A percentile compares a stretch with the other conserved stretches of the same genome.
These are phyloP conservation scores for Dermolepida albohirtum DNA, from an alignment of 2,888 invertebrate genomes.

Conservation along the genomic window DNA sequence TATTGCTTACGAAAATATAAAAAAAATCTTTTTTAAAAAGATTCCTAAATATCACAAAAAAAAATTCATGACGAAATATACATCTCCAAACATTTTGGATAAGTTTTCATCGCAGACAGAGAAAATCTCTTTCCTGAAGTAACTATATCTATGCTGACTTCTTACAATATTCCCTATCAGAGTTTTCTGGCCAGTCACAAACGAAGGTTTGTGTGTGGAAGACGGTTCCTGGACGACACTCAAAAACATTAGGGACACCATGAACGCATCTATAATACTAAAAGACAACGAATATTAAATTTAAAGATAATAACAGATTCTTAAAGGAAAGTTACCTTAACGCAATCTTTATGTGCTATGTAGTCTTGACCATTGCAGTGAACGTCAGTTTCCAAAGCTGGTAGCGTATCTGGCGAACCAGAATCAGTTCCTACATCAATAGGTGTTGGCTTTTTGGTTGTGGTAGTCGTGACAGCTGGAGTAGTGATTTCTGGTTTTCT, in stretches of 20 bases:
- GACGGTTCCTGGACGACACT: constrained; percentile 79
- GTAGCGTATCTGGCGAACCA: constrained; percentile 41
- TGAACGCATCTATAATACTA: constrained; percentile 90
- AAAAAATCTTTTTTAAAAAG: too few relatives aligned
- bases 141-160: constrained; percentile 10
- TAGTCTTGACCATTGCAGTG: constrained; percentile 70
- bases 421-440: constrained; percentile 34
- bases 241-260: constrained; percentile 78
- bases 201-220: constrained; percentile 78
- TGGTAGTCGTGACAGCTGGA: constrained; percentile 25
- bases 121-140: background rate
- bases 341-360: constrained; percentile 70
- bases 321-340: constrained; percentile 64
- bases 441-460: constrained; percentile 26
- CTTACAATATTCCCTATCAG: constrained; percentile 73
- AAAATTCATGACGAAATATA: too few relatives aligned
- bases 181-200: constrained; percentile 86
- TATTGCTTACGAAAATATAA: too few relatives aligned
- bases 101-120: too few relatives aligned
- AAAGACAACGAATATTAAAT: constrained; percentile 50
- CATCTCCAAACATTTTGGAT: too few relatives aligned
- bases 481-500: constrained; percentile 48
- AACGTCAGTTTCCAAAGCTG: constrained; percentile 59
- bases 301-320: too few relatives aligned
- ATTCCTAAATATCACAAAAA: too few relatives aligned